Evolutionary conservation across 2,113 vertebrate species (phyloP).

Genomic region (Vanacampus margaritifer): DNA sequence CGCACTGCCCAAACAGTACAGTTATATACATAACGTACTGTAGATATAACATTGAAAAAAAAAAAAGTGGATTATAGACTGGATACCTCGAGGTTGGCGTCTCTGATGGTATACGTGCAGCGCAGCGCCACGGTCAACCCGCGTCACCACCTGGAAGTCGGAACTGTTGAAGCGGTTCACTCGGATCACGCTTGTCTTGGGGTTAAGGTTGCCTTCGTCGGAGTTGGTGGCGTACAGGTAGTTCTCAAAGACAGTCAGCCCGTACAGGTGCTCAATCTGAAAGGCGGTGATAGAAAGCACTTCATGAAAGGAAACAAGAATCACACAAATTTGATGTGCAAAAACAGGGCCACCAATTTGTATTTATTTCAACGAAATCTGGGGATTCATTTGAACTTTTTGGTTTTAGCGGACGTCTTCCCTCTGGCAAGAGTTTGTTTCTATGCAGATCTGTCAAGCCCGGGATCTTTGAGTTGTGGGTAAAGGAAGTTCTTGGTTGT

Average conservation of each 20-base stretch:
- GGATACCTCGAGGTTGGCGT: conserved; percentile 86
- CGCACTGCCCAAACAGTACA: conserved; percentile 71
- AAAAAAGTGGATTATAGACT: not conserved
- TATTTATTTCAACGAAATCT: too few relatives aligned
- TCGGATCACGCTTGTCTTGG: conserved; percentile 92
- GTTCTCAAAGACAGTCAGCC: conserved; percentile 94
- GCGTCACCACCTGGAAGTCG: conserved; percentile 92
- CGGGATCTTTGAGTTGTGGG: too few relatives aligned
- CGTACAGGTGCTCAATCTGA: conserved; percentile 89
- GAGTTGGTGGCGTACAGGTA: conserved; percentile 98
- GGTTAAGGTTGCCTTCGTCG: conserved; percentile 91
- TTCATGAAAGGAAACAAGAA: not conserved
- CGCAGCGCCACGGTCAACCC: conserved; percentile 93
- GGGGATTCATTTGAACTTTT: too few relatives aligned
- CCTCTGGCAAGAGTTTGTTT: not conserved
- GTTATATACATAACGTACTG: not conserved
- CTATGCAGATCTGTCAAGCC: not conserved
- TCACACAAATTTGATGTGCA: too few relatives aligned
- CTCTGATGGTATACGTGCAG: conserved; percentile 96
- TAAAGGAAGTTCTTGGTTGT: too few relatives aligned
- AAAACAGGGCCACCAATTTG: too few relatives aligned
- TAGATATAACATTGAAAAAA: not conserved
- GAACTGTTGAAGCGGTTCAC: conserved; percentile 98
- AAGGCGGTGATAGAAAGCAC: not conserved
- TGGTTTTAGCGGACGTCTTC: not conserved